Base-by-base conservation (phyloP, 2,113 vertebrate species). In the Oreochromis niloticus region DNA sequence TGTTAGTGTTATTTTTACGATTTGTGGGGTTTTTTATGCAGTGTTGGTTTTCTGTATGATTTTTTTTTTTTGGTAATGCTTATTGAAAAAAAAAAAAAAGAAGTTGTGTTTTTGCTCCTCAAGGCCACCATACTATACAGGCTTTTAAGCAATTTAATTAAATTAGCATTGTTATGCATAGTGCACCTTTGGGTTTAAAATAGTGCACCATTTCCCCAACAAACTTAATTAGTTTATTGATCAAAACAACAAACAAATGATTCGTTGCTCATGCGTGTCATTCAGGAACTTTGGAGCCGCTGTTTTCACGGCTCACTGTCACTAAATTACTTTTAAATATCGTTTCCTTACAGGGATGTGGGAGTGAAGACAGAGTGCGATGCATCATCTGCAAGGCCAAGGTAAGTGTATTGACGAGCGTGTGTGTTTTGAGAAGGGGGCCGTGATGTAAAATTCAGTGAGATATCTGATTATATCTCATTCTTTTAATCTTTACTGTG, bases 301-400 rank as follows among this genome's bases (percentile, higher is more conserved):
- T 84, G 55, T 84, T 89, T 68, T 82, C 52, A 84, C 39, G 41
- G 9, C 75, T 88, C 27, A 10, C 32, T 36, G 56, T 75, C 83
- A 86, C 81, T 85, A 84, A 93, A 85, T 80, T 14, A 81, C 66
- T 84, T 83, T 71, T 48, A 61, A 90, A 80, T 56, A 48, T 63
- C 27, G n/a, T 80, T 92, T 93, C 66, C 68, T 91, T 59, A 82
- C 89, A 97, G 95, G 89, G 90, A 85, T 90, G 94, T 91, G 90
- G 86, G 85, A 88, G 81, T 50, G 89, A 94, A 90, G 88, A 93
- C 82, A 91, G 91, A 81, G 86, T 91, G 73, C 86, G 71, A 83
- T 90, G 78, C 81, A 93, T 88, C 9, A 6, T 95, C 80, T 94
- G 95, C 93, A 95, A 88, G 86, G 90, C 92, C 87, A 91, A 95